Conservation (phyloP, 2,113 vertebrate species). For the Corythoichthys haematopterus region DNA sequence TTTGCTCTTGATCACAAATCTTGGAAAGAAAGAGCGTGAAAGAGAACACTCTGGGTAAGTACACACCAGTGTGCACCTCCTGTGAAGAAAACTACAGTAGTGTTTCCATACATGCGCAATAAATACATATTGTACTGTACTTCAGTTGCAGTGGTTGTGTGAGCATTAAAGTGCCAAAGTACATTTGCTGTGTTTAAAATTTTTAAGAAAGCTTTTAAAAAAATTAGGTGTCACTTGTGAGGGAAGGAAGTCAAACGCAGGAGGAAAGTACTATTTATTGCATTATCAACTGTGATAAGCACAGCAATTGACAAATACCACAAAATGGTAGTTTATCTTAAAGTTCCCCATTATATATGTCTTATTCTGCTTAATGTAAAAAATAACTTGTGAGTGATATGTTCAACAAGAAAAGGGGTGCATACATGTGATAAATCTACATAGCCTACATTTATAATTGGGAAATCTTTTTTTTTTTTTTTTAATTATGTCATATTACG, state of each 20-base stretch:
- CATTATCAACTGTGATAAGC: background rate
- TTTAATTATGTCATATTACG: background rate
- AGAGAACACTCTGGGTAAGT: slow-evolving; percentile 2
- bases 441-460: no score
- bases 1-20: slow-evolving; percentile 49
- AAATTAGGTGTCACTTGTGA: slow-evolving; percentile 56
- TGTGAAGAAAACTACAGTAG: slow-evolving; percentile 19
- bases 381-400: background rate
- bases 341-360: background rate
- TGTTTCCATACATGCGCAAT: slow-evolving; percentile 32
- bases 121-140: slow-evolving; percentile 33
- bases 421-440: no score
- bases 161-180: slow-evolving; percentile 25
- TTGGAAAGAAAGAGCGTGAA: background rate
- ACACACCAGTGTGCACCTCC: slow-evolving; percentile 28
- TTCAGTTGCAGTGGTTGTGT: slow-evolving; percentile 55
- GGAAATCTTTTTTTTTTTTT: no score
- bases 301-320: background rate
- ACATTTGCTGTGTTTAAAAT: slow-evolving; percentile 49
- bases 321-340: background rate
- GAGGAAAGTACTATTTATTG: background rate
- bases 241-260: slow-evolving; percentile 13
- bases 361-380: background rate
- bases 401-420: background rate
- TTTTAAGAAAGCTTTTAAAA: slow-evolving; percentile 52